Evolutionary conservation across 2,888 invertebrate species (phyloP), one percentile per base, ranked within the genome.

Genomic region (Steinernema carpocapsae): DNA sequence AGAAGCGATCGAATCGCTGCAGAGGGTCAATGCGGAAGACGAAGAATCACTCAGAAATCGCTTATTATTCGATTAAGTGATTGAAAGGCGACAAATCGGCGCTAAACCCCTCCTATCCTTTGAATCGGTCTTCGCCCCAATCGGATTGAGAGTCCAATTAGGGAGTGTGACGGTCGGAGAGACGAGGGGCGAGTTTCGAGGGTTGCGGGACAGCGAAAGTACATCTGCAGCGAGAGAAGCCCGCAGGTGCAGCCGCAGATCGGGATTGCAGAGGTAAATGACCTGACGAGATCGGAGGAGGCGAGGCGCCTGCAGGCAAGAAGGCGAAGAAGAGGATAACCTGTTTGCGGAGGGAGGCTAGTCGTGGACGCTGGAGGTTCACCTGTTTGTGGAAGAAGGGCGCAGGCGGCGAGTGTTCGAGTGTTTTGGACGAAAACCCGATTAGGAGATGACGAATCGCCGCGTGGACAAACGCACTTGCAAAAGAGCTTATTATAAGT

Each of bases 241-340:
- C 10, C 37, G 37, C 37, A 37, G 37, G 37, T 37, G 19, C 64
- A 64, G 64, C 64, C 32, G n/a, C 1, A 14, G 32, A 64, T 64
- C 64, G 32, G 17, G 64, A 64, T 64, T n/a, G 64, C 6, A 64
- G 64, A 37, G 64, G 64, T 17, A 64, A 64, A 32, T 64, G 64
- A 64, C 32, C 64, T 29, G 32, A 64, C 29, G 64, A 19, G 48
- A 48, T 48, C 48, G 64, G 29, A 37, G 64, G 26, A 29, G 64
- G n/a, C 12, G 64, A 64, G 26, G 37, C 64, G 32, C 37, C 64
- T 32, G 32, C 3, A 48, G 48, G 48, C 48, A 48, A 48, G 37
- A 37, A 37, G 37, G 10, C 37, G 37, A 37, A 3, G 37, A 37
- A 37, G 52, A 22, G 22, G 52, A 64, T 64, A 64, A 64, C 64